phyloP scores from a whole-genome alignment of 1,140 invertebrate genomes.

The Capitella teleta region DNA sequence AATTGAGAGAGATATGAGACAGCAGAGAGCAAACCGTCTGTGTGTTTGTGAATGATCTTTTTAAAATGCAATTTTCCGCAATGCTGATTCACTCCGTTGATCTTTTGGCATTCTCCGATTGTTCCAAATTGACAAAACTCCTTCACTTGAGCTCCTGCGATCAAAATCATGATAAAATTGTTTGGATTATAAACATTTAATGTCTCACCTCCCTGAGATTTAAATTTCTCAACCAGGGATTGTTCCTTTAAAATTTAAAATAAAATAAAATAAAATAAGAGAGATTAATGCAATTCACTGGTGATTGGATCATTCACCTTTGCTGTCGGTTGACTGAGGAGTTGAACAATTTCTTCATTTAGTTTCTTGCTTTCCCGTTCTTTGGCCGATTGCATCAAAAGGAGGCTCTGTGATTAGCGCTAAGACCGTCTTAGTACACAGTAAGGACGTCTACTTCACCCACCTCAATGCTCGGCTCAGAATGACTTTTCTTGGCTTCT shows the following conservation, averaged over 20 bases:
- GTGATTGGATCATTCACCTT: conserved; percentile 46
- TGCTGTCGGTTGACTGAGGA: conserved; percentile 87
- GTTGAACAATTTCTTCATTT: conserved; percentile 87
- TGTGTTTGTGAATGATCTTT: conserved; percentile 93
- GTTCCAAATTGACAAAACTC: conserved; percentile 95
- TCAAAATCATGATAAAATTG: neutral
- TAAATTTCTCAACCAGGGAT: conserved; percentile 83
- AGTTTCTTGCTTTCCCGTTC: conserved; percentile 92
- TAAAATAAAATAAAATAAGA: neutral
- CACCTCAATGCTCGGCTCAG: no score
- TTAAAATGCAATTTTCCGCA: conserved; percentile 92
- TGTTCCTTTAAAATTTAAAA: conserved; percentile 50
- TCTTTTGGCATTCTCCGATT: conserved; percentile 64
- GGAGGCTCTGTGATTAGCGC: conserved; percentile 54
- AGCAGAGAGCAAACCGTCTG: conserved; percentile 63
- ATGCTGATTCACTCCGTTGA: conserved; percentile 43
- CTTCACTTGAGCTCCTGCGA: conserved; percentile 63
- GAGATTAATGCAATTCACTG: neutral
- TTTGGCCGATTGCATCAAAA: conserved; percentile 84
- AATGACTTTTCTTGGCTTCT: no score
- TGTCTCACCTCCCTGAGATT: conserved; percentile 69
- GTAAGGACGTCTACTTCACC: no score
- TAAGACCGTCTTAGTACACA: no score
- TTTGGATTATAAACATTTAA: neutral
- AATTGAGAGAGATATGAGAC: no score